Base-by-base conservation (phyloP, 2,113 vertebrate species). In the Gobio gobio region DNA sequence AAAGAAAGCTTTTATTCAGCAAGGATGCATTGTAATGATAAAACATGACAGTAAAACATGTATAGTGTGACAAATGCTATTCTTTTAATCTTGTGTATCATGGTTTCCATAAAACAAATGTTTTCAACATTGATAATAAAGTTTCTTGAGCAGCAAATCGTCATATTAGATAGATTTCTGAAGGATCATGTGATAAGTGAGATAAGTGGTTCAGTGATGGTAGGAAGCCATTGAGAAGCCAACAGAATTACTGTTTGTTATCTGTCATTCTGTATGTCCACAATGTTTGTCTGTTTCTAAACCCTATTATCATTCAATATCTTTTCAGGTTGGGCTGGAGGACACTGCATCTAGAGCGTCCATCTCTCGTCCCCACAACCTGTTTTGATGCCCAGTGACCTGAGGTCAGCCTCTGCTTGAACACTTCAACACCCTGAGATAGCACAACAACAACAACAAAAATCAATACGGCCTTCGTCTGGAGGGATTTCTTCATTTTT, bases 391-490 rank as follows among this genome's bases (percentile, higher is more conserved):
- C 24, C 63, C 54, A 29, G 77, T 61, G 85, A 82, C 82, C 82
- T 45, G 33, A 63, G 83, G 72, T 80, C 76, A 82, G 84, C 72
- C 75, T 63, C 26, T 43, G 70, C 45, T 49, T 78, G 16, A 87
- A 59, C 36, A 78, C 24, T 78, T 78, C 40, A 51, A 85, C 83
- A 78, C 47, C 47, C 58, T n/a, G 58, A 86, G 72, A 85, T n/a
- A 70, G 36, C 68, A 75, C 51, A 61, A 85, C 78, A 77, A 81
- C 79, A 5, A 73, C 70, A 74, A 76, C 82, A 78, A 70, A 77
- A 87, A 85, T 78, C 76, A 45, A 84, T 86, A 72, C 24, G 68
- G 82, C 90, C 84, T 86, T 81, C 29, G 79, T 85, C 70, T 73
- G 73, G n/a, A 74, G 85, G 78, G 49, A 90, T 88, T 84, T 81